Conservation (phyloP, 2,113 vertebrate genomes). For the Ranitomeya variabilis region DNA sequence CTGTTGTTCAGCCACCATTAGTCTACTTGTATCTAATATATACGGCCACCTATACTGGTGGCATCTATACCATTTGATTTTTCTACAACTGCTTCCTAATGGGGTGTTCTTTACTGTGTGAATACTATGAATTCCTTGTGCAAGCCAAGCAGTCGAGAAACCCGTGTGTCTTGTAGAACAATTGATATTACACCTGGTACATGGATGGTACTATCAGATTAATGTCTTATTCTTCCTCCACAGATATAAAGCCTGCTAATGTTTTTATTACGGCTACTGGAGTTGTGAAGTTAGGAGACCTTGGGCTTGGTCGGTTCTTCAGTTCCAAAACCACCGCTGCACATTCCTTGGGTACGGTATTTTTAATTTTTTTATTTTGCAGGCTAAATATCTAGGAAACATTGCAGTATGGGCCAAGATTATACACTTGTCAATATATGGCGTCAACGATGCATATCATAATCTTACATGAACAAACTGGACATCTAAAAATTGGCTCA, state of each 20-base stretch:
- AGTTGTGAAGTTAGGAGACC: slow-evolving; percentile 85
- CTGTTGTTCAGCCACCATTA: too few relatives aligned
- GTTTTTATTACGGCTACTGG: slow-evolving; percentile 88
- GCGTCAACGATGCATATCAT: too few relatives aligned
- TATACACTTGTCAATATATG: not conserved
- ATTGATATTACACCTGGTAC: not conserved
- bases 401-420: not conserved
- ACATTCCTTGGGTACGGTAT: slow-evolving; percentile 81
- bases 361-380: not conserved
- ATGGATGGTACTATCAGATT: not conserved
- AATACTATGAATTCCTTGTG: not conserved
- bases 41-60: not conserved
- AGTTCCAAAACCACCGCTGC: slow-evolving; percentile 87
- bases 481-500: too few relatives aligned
- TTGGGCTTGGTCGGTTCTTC: slow-evolving; percentile 85
- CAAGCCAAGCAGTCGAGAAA: not conserved
- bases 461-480: too few relatives aligned
- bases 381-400: not conserved
- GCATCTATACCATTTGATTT: not conserved
- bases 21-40: too few relatives aligned
- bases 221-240: slow-evolving; percentile 45
- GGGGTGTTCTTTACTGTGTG: too few relatives aligned
- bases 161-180: not conserved
- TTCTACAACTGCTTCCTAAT: not conserved
- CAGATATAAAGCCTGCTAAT: slow-evolving; percentile 89